Base-by-base conservation (phyloP, 2,113 vertebrate genomes). In the Alligator mississippiensis region DNA sequence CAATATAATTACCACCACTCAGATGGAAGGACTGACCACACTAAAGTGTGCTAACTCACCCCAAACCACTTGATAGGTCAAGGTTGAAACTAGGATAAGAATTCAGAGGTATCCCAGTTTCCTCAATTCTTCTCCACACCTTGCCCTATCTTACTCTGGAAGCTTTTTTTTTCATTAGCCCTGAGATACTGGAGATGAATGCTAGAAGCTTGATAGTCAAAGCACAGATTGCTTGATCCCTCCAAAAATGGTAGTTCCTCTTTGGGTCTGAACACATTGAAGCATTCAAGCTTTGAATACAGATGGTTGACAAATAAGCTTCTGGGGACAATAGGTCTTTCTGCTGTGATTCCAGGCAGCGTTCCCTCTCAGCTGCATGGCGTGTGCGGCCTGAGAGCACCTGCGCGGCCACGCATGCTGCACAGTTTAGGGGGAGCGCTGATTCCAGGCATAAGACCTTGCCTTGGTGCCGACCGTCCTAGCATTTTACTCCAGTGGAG, bases 1-100 rank as follows among this genome's bases (percentile, higher is more conserved):
- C 4, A 0, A 5, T 30, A 5, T 91, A 91, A 95, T 87, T 89
- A 88, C 63, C 90, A 70, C 19, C 6, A 15, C 76, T 89, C 94
- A 94, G 90, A 70, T 91, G 94, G 90, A 92, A 90, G 89, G 82
- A 63, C 92, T 92, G 93, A 88, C 78, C 63, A 55, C 55, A 12
- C 6, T 60, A 75, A 87, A 47, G 14, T 64, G 47, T 84, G 86
- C 30, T 63, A 91, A 90, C 89, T 72, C 91, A 91, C 38, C 75
- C 12, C 0, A 0, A 63, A n/a, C 38, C 62, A 38, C 74, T 62
- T 82, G 54, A 17, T 78, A 83, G 77, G 87, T 55, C 61, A 94
- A 84, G n/a, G 80, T 30, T 68, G 78, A 82, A 94, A 90, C 34
- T 75, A 83, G 24, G 82, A 47, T 25, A 64, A 87, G 57, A 85